These are phyloP conservation scores for Neodiprion fabricii DNA, from an alignment of 1,140 invertebrate genomes.

Conservation along the genomic window DNA sequence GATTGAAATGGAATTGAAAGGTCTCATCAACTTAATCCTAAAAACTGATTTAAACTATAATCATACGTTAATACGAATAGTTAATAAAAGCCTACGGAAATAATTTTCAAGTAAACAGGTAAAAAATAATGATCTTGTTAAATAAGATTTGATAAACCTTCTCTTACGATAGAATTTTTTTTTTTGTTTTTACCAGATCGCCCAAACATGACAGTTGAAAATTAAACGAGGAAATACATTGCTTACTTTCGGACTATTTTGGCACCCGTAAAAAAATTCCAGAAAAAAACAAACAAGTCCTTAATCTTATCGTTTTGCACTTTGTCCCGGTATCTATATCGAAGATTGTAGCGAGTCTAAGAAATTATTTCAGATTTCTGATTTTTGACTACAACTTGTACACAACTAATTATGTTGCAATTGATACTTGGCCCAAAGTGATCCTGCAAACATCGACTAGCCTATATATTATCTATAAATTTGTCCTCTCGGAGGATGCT, in stretches of 20 bases:
- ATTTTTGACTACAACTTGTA: too few relatives aligned
- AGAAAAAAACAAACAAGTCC: neutral
- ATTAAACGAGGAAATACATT: too few relatives aligned
- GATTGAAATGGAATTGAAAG: neutral
- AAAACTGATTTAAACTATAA: neutral
- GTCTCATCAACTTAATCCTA: neutral
- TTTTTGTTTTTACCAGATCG: too few relatives aligned
- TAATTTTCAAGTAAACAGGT: neutral
- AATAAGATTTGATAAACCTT: neutral
- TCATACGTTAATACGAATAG: neutral
- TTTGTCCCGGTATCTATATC: neutral
- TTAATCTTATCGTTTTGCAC: neutral
- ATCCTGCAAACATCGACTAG: neutral
- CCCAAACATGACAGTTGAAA: too few relatives aligned
- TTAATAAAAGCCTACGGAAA: neutral
- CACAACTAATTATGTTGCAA: too few relatives aligned
- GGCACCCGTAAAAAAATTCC: neutral
- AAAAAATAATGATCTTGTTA: neutral
- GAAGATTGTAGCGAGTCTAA: too few relatives aligned
- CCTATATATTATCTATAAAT: neutral
- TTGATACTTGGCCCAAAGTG: too few relatives aligned
- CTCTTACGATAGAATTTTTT: too few relatives aligned
- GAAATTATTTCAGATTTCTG: too few relatives aligned
- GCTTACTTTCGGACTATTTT: neutral
- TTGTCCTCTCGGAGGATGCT: constrained; percentile 3